Evolutionary conservation across 2,888 invertebrate genomes (phyloP).

Genomic region (Agrenia bidenticulata): DNA sequence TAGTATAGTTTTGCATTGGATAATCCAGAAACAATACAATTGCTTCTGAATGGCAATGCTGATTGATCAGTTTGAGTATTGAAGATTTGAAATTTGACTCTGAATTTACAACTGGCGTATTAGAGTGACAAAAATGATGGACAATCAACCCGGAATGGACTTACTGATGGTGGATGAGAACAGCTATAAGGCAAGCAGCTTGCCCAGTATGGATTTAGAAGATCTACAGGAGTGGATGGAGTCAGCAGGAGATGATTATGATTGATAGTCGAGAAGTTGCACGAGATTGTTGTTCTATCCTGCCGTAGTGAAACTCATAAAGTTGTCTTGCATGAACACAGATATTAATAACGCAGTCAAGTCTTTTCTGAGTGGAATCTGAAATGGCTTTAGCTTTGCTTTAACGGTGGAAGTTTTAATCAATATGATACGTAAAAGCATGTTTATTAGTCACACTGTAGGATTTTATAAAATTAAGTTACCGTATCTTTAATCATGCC

Average conservation of each 20-base stretch:
- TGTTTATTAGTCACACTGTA: no score
- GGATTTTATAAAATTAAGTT: no score
- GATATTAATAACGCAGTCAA: no score
- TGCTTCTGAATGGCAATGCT: no score
- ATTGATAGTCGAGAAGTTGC: not conserved
- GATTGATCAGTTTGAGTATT: no score
- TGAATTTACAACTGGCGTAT: conserved; percentile 29
- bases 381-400: not conserved
- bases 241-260: conserved; percentile 46
- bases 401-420: no score
- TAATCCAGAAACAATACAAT: no score
- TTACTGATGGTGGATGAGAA: conserved; percentile 37
- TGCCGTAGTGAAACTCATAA: no score
- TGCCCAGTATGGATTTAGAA: conserved; percentile 51
- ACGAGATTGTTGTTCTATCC: not conserved
- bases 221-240: conserved; percentile 52
- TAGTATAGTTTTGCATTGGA: no score
- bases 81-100: not conserved
- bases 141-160: conserved; percentile 31
- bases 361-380: no score
- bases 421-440: no score
- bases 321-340: no score
- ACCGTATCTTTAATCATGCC: not conserved
- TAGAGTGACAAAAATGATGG: conserved; percentile 46
- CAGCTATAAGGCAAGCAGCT: conserved; percentile 44